Base-by-base conservation (phyloP, 2,797 vertebrate genomes). In the Melanotaenia nigrans region DNA sequence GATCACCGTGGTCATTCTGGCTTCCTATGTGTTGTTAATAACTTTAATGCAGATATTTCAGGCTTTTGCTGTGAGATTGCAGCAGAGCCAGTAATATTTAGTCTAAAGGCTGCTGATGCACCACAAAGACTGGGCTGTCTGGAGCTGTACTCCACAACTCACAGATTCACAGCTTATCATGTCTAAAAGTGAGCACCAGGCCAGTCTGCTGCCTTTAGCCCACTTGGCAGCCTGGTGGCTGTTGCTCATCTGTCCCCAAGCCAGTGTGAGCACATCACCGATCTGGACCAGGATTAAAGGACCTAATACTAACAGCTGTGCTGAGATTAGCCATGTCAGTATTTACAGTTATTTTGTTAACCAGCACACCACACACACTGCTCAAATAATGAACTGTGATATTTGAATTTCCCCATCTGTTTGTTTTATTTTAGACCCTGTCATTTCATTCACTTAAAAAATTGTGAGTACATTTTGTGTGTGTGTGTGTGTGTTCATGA, bases 321-420 rank as follows among this genome's bases (percentile, higher is more conserved):
- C 85, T 81, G 86, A 92, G 91, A 92, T 93, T 92, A 93, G 90
- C 89, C 83, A 79, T 87, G 83, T 89, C 89, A 87, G 87, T 92
- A 81, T 93, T 94, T 92, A 92, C 90, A 90, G 89, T 91, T 91
- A 92, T 94, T 93, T 92, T 92, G 89, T 87, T 79, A 83, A 87
- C 80, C 79, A 75, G 78, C 62, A 74, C 79, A 83, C 78, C 62
- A 68, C 78, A 82, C 83, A 63, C 75, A 53, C 73, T 75, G 68
- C 75, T 83, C 70, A 83, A 82, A 86, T 73, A 86, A 83, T 59
- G 47, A 90, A 83, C 71, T 61, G 71, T 56, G 65, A 56, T 82
- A 75, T 84, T 75, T 81, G 42, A 82, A 71, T 81, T 78, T 75
- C n/a, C 32, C 54, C 3, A 12, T 76, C 12, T 62, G 36, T 67